Percentiles rank a stretch among this genome's conserved stretches.
Conservation (phyloP, 2,888 invertebrate genomes). For the Strigamia transsilvanica region DNA sequence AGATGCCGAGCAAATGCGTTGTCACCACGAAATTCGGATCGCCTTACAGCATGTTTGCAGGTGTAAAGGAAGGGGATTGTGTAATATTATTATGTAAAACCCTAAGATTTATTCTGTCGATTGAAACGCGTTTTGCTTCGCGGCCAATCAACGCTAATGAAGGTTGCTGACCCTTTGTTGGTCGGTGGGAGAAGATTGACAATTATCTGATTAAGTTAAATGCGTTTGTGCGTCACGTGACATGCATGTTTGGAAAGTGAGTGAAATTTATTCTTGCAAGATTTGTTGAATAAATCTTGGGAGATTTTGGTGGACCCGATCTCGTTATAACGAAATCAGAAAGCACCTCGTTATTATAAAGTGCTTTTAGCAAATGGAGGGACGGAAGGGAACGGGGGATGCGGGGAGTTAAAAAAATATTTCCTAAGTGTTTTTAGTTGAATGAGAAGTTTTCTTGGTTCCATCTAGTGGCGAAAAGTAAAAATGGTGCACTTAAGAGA, state of each 20-base stretch:
- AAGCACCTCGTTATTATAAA: not conserved
- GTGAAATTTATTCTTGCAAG: no score
- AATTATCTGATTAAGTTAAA: conserved; percentile 50
- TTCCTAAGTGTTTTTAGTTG: conserved; percentile 11
- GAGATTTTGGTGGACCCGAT: not conserved
- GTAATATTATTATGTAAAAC: conserved; percentile 1
- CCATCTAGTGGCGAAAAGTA: conserved; percentile 20
- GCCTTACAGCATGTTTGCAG: not conserved
- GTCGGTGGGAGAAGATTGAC: conserved; percentile 1
- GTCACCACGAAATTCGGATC: not conserved
- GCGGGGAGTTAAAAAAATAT: not conserved
- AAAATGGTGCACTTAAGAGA: conserved; percentile 15
- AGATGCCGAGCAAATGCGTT: not conserved
- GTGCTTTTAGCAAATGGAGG: conserved; percentile 15
- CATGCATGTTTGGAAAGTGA: not conserved
- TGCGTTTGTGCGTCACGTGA: conserved; percentile 16
- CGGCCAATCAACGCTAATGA: conserved; percentile 9
- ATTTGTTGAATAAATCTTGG: no score
- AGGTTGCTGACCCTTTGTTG: not conserved
- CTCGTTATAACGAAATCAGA: not conserved
- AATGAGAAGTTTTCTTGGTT: not conserved
- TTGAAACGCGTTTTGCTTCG: not conserved
- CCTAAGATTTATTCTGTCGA: conserved; percentile 12
- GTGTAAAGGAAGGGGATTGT: not conserved
- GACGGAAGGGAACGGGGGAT: not conserved